These are phyloP conservation scores for Aurelia aurita complex sp. Pacific DNA, from an alignment of 30 jellyfish, hydroid and myxozoan species.

Conservation along the genomic window DNA sequence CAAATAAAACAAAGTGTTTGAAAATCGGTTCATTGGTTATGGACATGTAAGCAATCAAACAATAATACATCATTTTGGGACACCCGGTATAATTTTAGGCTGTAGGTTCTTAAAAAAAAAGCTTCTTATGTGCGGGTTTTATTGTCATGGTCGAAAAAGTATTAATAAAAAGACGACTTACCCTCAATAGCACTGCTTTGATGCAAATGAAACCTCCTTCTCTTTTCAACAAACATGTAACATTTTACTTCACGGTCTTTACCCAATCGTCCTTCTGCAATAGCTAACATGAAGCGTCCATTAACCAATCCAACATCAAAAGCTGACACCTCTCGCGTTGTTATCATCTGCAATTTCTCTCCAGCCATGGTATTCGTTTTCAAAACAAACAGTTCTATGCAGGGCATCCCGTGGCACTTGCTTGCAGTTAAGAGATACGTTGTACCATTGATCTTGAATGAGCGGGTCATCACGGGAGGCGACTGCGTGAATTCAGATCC, in stretches of 20 bases:
- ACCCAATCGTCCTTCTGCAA: conserved; percentile 47
- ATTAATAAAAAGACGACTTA: not conserved
- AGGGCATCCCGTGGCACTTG: not conserved
- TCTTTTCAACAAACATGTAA: conserved; percentile 23
- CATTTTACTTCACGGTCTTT: not conserved
- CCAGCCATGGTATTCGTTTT: conserved; percentile 35
- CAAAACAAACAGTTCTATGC: conserved; percentile 34
- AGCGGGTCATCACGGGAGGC: conserved; percentile 40
- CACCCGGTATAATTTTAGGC: too few species aligned
- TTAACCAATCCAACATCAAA: conserved; percentile 53
- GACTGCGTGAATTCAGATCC: conserved; percentile 11
- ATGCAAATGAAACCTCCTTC: conserved; percentile 38
- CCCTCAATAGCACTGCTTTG: conserved; percentile 50
- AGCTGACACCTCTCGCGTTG: conserved; percentile 26
- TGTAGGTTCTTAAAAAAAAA: too few species aligned
- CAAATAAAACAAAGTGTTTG: too few species aligned
- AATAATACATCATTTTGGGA: too few species aligned
- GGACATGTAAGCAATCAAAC: too few species aligned
- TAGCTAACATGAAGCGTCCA: conserved; percentile 32
- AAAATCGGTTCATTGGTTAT: too few species aligned
- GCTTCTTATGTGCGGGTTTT: too few species aligned
- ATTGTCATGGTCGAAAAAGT: too few species aligned
- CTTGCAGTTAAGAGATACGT: conserved; percentile 47
- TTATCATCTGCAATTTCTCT: conserved; percentile 28
- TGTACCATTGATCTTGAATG: conserved; percentile 30